Conservation (phyloP, 2,113 vertebrate species). For the Hippolais icterina region DNA sequence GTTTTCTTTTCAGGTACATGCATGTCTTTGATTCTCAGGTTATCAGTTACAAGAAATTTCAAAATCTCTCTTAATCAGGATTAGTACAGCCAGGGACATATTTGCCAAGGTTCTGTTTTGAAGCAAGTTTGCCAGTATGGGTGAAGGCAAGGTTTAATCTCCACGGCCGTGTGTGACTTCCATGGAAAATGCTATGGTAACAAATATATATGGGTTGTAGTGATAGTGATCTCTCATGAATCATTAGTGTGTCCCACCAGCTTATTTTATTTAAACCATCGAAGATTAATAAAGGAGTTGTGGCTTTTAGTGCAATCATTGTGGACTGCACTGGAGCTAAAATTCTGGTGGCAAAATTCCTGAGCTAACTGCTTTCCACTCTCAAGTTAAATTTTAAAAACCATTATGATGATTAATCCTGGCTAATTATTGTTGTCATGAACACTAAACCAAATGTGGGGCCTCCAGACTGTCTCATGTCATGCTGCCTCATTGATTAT, state of each 20-base stretch:
- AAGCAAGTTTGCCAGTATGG: neutral
- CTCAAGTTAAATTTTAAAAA: slow-evolving; percentile 60
- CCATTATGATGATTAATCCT: slow-evolving; percentile 51
- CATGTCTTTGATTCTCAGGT: neutral
- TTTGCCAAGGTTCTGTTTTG: neutral
- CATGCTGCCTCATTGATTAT: slow-evolving; percentile 26
- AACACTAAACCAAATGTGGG: neutral
- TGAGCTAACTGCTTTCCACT: slow-evolving; percentile 22
- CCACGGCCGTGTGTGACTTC: neutral
- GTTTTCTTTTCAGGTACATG: neutral
- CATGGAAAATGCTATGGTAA: neutral
- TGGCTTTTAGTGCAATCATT: neutral
- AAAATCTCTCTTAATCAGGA: neutral
- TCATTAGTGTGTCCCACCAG: neutral
- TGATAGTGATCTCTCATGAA: neutral
- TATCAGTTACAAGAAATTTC: neutral
- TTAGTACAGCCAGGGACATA: neutral
- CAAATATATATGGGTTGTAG: neutral
- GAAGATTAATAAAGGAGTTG: neutral
- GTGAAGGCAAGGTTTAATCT: neutral
- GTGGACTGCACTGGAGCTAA: neutral
- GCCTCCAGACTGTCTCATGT: slow-evolving; percentile 20
- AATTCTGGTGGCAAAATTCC: slow-evolving; percentile 34
- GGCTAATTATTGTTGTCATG: slow-evolving; percentile 52
- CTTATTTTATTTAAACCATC: neutral